Conservation (phyloP, 2,113 vertebrate species). For the Seriola aureovittata region DNA sequence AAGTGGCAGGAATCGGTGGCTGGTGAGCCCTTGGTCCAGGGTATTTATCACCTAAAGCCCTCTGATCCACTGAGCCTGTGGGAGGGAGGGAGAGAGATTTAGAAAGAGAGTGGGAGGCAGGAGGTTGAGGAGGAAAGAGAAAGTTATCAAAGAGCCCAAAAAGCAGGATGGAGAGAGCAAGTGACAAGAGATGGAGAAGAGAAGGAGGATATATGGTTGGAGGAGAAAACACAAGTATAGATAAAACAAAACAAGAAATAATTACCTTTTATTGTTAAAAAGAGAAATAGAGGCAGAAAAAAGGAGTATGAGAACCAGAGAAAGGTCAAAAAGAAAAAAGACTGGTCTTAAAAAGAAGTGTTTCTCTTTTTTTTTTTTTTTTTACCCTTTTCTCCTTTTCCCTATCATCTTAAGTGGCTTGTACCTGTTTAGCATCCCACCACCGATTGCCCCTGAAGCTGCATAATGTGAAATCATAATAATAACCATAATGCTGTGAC, state of each 20-base stretch:
- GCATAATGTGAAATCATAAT: conserved; percentile 73
- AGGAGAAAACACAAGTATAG: background rate
- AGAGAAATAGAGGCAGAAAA: background rate
- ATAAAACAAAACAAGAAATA: background rate
- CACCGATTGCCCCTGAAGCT: conserved; percentile 45
- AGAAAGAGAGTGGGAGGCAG: conserved; percentile 43
- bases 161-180: background rate
- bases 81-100: conserved; percentile 25
- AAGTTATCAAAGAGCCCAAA: conserved; percentile 35
- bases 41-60: conserved; percentile 77
- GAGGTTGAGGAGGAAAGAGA: conserved; percentile 46
- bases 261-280: background rate
- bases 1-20: conserved; percentile 72
- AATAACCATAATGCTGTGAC: conserved; percentile 69
- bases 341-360: background rate
- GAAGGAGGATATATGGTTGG: background rate
- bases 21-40: conserved; percentile 72
- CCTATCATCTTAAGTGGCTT: conserved; percentile 35
- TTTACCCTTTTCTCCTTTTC: background rate
- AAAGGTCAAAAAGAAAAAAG: background rate
- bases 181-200: background rate
- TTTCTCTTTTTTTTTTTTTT: conserved; percentile 6
- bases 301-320: background rate
- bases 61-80: conserved; percentile 66
- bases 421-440: conserved; percentile 59